Evolutionary conservation across 1,140 invertebrate species (phyloP).

Genomic region (Amyelois transitella): DNA sequence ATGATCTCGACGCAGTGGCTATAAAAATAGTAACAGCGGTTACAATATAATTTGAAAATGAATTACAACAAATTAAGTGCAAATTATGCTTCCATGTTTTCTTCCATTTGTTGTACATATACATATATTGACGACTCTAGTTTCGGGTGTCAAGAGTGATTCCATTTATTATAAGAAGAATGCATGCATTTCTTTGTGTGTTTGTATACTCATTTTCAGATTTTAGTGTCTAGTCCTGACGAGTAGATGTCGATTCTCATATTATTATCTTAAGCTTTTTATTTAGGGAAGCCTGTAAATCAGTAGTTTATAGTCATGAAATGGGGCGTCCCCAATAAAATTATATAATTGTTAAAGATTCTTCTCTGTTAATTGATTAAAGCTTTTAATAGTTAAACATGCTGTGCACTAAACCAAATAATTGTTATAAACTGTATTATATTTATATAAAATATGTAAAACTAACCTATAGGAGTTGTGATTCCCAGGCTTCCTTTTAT

Average conservation of each 20-base stretch:
- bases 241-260: conserved; percentile 64
- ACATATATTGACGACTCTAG: conserved; percentile 48
- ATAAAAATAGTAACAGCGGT: no score
- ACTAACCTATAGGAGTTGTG: conserved; percentile 14
- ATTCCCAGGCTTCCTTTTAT: conserved; percentile 44
- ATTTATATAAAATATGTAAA: conserved; percentile 27
- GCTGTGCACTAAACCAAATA: conserved; percentile 67
- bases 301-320: background rate
- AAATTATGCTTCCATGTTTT: background rate
- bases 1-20: conserved; percentile 18
- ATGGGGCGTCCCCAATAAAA: background rate
- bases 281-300: conserved; percentile 47
- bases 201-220: conserved; percentile 67
- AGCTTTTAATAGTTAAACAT: conserved; percentile 29
- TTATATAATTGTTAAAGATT: background rate
- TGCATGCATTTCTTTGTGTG: conserved; percentile 72
- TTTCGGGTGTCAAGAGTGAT: conserved; percentile 65
- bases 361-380: conserved; percentile 24
- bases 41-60: conserved; percentile 7
- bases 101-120: conserved; percentile 38
- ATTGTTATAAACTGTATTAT: conserved; percentile 28
- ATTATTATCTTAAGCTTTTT: conserved; percentile 55
- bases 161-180: conserved; percentile 73
- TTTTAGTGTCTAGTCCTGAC: conserved; percentile 67
- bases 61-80: conserved; percentile 1